Evolutionary conservation across 1,140 invertebrate genomes (phyloP).

Genomic region (Diuraphis noxia): DNA sequence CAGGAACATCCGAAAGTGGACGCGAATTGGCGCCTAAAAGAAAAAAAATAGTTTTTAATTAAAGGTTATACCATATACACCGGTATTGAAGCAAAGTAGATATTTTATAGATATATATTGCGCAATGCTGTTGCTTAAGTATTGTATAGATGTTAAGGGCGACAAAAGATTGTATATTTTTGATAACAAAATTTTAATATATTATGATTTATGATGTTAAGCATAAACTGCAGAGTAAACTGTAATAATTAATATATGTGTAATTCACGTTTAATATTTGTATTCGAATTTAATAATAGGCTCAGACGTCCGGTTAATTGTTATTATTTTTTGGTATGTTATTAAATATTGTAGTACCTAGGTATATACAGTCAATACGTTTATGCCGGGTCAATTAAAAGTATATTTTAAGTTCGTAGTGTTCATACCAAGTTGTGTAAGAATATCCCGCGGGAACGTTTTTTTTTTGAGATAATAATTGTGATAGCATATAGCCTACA

Average conservation of each 20-base stretch:
- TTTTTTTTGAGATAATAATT: background rate
- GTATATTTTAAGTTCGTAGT: background rate
- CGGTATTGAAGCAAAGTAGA: too few species aligned
- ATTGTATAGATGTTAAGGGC: background rate
- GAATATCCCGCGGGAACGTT: background rate
- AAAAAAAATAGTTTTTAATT: background rate
- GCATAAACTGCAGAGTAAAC: background rate
- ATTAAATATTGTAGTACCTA: background rate
- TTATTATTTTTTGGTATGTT: background rate
- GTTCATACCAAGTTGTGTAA: background rate
- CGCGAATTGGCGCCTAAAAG: conserved; percentile 71
- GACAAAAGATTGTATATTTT: too few species aligned
- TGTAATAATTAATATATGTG: background rate
- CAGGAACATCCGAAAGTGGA: conserved; percentile 77
- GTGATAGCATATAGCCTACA: background rate
- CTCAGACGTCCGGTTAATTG: background rate
- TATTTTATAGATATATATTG: too few species aligned
- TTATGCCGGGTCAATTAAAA: background rate
- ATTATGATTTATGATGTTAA: background rate
- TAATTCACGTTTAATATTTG: background rate
- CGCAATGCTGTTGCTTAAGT: background rate
- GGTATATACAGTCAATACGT: background rate
- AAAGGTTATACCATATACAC: background rate
- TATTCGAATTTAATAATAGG: background rate
- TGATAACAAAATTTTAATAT: background rate